Evolutionary conservation across 2,888 invertebrate genomes (phyloP).

Genomic region (Nebria salina): DNA sequence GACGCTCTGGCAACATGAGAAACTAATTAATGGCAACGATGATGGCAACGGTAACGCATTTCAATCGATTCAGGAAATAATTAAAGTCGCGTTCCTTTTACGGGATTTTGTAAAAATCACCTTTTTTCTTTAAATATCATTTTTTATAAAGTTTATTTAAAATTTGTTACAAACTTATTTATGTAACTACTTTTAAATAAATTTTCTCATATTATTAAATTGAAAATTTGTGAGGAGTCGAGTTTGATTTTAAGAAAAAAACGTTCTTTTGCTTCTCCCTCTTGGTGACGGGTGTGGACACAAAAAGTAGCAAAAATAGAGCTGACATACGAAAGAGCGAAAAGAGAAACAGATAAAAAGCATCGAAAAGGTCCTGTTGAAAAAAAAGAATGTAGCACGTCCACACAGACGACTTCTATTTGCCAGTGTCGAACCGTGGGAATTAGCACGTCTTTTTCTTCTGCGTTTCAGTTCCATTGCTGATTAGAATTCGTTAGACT

Average conservation of each 20-base stretch:
- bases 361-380: neutral
- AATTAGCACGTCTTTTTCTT: slow-evolving; percentile 1
- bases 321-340: neutral
- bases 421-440: neutral
- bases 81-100: neutral
- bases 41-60: neutral
- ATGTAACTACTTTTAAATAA: too few relatives aligned
- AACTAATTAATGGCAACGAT: neutral
- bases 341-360: neutral
- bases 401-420: neutral
- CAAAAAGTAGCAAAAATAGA: neutral
- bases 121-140: neutral
- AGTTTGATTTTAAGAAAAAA: too few relatives aligned
- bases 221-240: too few relatives aligned
- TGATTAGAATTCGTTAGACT: neutral
- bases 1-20: neutral
- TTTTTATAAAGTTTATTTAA: too few relatives aligned
- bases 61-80: neutral
- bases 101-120: neutral
- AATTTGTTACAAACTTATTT: too few relatives aligned
- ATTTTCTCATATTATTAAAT: too few relatives aligned
- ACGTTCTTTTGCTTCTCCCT: too few relatives aligned
- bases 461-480: neutral
- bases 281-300: neutral
- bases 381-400: neutral